Conservation (phyloP, 2,888 invertebrate genomes). For the Mesoligia furuncula region DNA sequence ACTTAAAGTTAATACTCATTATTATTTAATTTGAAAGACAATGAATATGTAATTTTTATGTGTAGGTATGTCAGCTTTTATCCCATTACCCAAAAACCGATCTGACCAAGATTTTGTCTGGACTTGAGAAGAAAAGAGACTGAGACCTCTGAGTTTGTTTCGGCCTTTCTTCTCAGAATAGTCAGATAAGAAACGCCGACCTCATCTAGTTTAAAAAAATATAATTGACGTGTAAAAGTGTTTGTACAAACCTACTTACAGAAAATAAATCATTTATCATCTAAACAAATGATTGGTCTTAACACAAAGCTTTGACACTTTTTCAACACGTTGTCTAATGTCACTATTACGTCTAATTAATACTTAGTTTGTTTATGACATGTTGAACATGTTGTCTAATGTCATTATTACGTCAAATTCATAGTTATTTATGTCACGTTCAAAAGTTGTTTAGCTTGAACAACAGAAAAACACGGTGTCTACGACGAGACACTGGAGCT, state of each 20-base stretch:
- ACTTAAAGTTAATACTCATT: background rate
- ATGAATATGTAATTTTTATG: background rate
- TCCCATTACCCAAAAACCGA: background rate
- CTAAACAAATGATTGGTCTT: too few species aligned
- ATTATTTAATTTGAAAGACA: background rate
- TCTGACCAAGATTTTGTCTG: too few species aligned
- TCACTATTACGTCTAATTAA: background rate
- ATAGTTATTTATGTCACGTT: background rate
- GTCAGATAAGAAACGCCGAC: too few species aligned
- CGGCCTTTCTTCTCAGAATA: too few species aligned
- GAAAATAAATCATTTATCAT: too few species aligned
- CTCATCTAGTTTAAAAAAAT: too few species aligned
- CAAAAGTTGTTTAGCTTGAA: background rate
- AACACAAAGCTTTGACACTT: background rate
- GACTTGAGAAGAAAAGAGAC: too few species aligned
- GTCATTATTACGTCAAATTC: background rate
- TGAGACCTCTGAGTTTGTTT: too few species aligned
- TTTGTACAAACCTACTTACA: too few species aligned
- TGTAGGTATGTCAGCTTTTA: background rate
- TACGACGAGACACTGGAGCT: too few species aligned
- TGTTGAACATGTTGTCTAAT: background rate
- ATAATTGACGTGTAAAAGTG: too few species aligned
- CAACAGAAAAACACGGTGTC: background rate
- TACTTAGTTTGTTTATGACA: too few species aligned
- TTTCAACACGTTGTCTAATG: background rate